Base-by-base conservation (phyloP, 2,113 vertebrate species). In the Eulemur macaco region DNA sequence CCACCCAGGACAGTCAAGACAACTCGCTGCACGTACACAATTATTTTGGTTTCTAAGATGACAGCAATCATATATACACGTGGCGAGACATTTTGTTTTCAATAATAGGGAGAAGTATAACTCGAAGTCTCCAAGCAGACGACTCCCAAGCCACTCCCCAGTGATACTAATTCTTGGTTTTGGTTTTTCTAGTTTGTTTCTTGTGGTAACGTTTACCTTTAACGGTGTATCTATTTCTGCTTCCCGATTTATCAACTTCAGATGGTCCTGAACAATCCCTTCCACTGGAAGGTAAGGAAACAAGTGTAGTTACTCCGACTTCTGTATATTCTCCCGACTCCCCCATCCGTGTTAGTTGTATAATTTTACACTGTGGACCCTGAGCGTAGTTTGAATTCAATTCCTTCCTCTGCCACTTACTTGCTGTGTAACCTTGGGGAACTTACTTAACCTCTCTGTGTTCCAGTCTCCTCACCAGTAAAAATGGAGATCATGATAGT, bases 121-220 rank as follows among this genome's bases (percentile, higher is more conserved):
- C 0, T 6, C 25, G 18, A 34, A 34, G 17, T 31, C 14, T 10
- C 9, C 15, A 11, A 21, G 11, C 31, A 47, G 71, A 54, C 18
- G 1, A 5, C 78, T 6, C 34, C 1, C 4, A 13, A 1, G 6
- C 13, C 54, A 1, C 37, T 52, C 29, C 17, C 54, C 23, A 3
- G 27, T 2, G 64, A 31, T 15, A 5, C 29, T n/a, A 18, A 0
- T 20, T 25, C 52, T 86, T 21, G 39, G 45, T 31, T 77, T 29
- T 50, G 45, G 8, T 11, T 63, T 63, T 54, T 34, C 66, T 47
- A 34, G 66, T 21, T 69, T 37, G 63, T 86, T 76, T 71, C 87
- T 12, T 13, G n/a, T 47, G 29, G 8, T 15, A 3, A 64, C 6
- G 0, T 73, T 91, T 29, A 39, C 63, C 18, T 83, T 66, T 31